Evolutionary conservation across 2,888 invertebrate species (phyloP).

Genomic region (Hymenopus coronatus): DNA sequence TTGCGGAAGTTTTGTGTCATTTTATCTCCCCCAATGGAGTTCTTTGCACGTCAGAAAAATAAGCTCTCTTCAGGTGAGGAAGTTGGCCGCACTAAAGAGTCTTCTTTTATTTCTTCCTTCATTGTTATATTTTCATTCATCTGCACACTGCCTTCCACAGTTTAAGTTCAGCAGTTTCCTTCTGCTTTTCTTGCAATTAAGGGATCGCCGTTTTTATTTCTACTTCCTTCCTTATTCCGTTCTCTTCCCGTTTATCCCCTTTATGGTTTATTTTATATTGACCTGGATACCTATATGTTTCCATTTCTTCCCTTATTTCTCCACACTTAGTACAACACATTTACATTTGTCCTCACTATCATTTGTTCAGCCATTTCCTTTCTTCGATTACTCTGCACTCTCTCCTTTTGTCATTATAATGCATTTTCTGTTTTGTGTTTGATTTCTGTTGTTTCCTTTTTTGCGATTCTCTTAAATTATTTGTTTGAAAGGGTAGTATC

Average conservation of each 20-base stretch:
- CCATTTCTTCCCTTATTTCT: not conserved
- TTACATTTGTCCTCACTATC: not conserved
- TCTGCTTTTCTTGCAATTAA: not conserved
- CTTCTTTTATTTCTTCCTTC: not conserved
- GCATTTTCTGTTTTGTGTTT: not conserved
- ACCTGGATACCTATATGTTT: not conserved
- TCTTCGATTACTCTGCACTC: not conserved
- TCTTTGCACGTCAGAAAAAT: not conserved
- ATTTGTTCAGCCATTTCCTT: not conserved
- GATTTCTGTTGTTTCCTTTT: not conserved
- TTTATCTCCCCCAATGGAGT: not conserved
- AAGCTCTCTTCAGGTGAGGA: not conserved
- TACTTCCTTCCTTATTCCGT: not conserved
- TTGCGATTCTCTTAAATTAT: not conserved
- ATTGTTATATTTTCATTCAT: not conserved
- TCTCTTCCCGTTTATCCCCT: not conserved
- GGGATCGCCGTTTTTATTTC: not conserved
- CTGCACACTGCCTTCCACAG: not conserved
- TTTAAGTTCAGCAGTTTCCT: not conserved
- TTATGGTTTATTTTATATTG: not conserved
- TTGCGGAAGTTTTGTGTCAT: not conserved
- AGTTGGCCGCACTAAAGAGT: not conserved
- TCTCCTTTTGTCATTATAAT: not conserved
- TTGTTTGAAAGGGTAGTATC: too few species aligned
- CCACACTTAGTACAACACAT: not conserved